These are phyloP conservation scores for Dicroscelio sp. DNA, from an alignment of 2,888 invertebrate genomes.

Conservation along the genomic window DNA sequence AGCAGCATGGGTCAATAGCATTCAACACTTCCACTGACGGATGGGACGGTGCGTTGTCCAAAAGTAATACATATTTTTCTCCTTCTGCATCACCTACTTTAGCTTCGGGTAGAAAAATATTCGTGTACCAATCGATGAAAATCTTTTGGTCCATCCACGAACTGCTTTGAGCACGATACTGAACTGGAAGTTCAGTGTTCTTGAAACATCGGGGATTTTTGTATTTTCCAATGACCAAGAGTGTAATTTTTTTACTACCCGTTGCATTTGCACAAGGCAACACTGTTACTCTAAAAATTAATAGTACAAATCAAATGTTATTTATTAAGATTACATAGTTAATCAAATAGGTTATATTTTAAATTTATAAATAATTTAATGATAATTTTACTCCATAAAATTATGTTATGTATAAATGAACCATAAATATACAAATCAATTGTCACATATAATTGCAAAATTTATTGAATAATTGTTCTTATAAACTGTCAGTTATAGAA, in stretches of 20 bases:
- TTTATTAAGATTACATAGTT: no score
- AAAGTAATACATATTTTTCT: constrained; percentile 27
- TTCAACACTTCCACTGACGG: constrained; percentile 3
- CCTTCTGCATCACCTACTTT: neutral
- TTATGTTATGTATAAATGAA: no score
- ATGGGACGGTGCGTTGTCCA: constrained; percentile 18
- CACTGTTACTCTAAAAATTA: constrained; percentile 2
- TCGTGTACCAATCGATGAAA: neutral
- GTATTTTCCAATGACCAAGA: constrained; percentile 16
- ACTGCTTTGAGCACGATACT: constrained; percentile 26
- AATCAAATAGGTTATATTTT: no score
- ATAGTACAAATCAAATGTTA: no score
- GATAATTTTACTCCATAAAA: no score
- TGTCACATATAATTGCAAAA: no score
- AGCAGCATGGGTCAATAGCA: constrained; percentile 17
- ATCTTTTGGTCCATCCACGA: constrained; percentile 34
- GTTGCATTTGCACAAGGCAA: constrained; percentile 24
- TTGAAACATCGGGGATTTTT: constrained; percentile 20
- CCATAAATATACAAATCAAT: no score
- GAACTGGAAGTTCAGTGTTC: constrained; percentile 3
- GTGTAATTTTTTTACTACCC: neutral
- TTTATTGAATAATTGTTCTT: no score
- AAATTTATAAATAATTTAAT: no score
- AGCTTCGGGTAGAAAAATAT: neutral
- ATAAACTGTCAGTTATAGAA: no score